These are phyloP conservation scores for Pachyuromys duprasi DNA, from an alignment of 2,797 vertebrate genomes.

Conservation along the genomic window DNA sequence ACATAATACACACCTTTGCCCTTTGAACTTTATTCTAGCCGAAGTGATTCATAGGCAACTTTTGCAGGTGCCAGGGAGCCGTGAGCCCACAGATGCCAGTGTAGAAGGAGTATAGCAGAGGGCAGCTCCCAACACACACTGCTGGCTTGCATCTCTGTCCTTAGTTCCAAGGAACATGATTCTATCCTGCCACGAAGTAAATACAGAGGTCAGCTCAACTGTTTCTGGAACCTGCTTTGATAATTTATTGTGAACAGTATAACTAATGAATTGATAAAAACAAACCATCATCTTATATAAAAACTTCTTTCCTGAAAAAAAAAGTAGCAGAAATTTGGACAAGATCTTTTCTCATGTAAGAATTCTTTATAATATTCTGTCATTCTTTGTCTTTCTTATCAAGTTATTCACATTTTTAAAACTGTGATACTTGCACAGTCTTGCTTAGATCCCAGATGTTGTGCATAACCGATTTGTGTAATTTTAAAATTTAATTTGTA, in stretches of 20 bases:
- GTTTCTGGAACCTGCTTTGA: background rate
- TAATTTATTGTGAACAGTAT: conserved; percentile 20
- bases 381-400: conserved; percentile 50
- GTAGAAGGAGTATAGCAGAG: background rate
- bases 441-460: conserved; percentile 9
- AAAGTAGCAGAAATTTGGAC: background rate
- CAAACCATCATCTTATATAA: background rate
- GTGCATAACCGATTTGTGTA: conserved; percentile 32
- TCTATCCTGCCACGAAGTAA: background rate
- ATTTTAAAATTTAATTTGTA: conserved; percentile 50
- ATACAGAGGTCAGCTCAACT: background rate
- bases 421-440: background rate
- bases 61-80: background rate
- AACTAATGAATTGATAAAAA: conserved; percentile 28
- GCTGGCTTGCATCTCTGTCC: background rate
- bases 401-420: conserved; percentile 40
- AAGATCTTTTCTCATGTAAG: conserved; percentile 13
- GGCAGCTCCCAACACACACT: background rate
- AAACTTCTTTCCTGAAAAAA: background rate
- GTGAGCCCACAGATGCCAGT: background rate
- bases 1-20: background rate
- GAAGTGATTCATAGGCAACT: background rate
- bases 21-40: background rate
- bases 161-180: background rate
- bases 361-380: conserved; percentile 44